Base-by-base conservation (phyloP, 2,888 invertebrate species). In the Smittia aterrima region DNA sequence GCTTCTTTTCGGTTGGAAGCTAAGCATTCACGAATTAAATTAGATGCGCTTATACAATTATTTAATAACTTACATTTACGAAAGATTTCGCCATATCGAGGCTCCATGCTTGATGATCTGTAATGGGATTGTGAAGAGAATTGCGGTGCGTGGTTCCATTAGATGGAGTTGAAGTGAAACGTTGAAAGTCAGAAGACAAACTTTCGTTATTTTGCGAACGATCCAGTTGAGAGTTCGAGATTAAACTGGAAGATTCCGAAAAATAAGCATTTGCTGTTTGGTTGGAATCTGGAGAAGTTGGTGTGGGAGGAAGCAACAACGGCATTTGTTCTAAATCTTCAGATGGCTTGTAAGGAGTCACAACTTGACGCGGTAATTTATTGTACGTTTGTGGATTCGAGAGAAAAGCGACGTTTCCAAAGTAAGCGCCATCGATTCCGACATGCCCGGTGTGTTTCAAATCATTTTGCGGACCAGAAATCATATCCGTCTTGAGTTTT, bases 401-500 rank as follows among this genome's bases (percentile, higher is more conserved):
- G 18, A 88, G 80, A 78, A 88, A 87, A 1, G 88, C 85, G 75
- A 99, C 90, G 82, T 99, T 96, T 1, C 98, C 98, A 82, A 99
- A 99, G 80, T 94, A 94, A 27, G 96, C 95, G 0, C 98, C 98
- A 82, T 99, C 98, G 58, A 96, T 86, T 0, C 98, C 98, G 11
- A 99, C 95, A 81, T 99, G 99, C 0, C 89, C 86, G 0, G 96
- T 98, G 81, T 99, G 99, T 79, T 96, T 94, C 20, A 98, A 88
- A 82, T 98, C 98, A 47, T 96, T 96, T 81, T 98, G 96, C 0
- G 99, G 98, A 75, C 93, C 91, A 66, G 97, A 96, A 79, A 98
- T 99, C 96, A 97, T 95, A 81, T 92, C 93, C 7, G 93, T 90
- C 75, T 92, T 87, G 74, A 96, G 85, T 77, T 90, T 90, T 72